Conservation (phyloP, 2,797 vertebrate genomes). For the Scolopax bukidnonensis region DNA sequence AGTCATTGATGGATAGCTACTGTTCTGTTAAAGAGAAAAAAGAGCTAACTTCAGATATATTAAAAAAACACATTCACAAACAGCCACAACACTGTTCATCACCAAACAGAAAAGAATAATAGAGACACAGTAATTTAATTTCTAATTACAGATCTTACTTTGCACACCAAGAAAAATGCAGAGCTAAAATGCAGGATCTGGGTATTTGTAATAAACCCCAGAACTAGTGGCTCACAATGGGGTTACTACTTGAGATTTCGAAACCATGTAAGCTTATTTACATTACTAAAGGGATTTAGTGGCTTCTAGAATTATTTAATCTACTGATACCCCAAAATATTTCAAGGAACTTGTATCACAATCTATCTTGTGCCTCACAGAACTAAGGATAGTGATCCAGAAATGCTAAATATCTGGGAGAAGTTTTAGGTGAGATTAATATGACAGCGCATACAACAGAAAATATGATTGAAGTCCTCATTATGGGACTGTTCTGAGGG, state of each 20-base stretch:
- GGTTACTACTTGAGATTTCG: not conserved
- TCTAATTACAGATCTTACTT: not conserved
- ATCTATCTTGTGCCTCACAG: not conserved
- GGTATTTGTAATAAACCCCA: not conserved
- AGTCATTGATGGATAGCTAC: conserved; percentile 96
- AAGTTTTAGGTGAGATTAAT: not conserved
- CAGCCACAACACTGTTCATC: not conserved
- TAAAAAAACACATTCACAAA: not conserved
- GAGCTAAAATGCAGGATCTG: not conserved
- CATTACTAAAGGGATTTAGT: not conserved
- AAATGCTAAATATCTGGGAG: not conserved
- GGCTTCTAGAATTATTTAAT: not conserved
- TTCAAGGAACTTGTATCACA: not conserved
- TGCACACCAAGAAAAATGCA: not conserved
- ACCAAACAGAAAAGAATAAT: not conserved
- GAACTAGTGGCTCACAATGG: not conserved
- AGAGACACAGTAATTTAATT: not conserved
- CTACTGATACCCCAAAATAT: not conserved
- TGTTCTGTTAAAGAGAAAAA: conserved; percentile 81
- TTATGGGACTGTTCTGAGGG: not conserved
- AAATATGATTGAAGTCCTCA: not conserved
- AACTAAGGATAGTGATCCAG: not conserved
- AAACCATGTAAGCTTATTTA: not conserved
- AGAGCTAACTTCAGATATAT: conserved; percentile 17
- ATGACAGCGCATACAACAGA: not conserved